Base-by-base conservation (phyloP, 2,797 vertebrate genomes). In the Eulemur mongoz region DNA sequence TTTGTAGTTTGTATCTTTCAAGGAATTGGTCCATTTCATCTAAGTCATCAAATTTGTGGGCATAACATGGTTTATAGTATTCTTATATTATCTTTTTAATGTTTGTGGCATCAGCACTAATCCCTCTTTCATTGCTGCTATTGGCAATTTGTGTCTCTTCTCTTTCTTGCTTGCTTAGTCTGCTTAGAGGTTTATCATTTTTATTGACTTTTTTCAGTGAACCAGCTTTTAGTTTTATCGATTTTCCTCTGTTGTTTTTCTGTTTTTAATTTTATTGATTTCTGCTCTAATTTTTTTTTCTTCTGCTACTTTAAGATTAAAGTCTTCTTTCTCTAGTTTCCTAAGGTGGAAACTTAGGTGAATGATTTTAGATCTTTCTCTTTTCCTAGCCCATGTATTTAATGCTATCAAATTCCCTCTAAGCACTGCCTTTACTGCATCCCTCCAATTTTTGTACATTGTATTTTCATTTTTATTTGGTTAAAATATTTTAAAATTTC, bases 221-320 rank as follows among this genome's bases (percentile, higher is more conserved):
- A 81, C 1, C 14, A 86, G 7, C 7, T 83, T 92, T 78, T 81
- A 40, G 61, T 84, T 85, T 92, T 78, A 89, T 35, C 89, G 67
- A 76, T 79, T 95, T 89, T 92, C 81, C 38, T 91, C 20, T 20
- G 5, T 20, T 92, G 11, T 78, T 90, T 72, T 59, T 43, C 43
- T 76, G 17, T 73, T 79, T 92, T 84, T 20, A 89, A 88, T 50
- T 72, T 94, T 3, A 89, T 59, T 88, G 32, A 59, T 87, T 96
- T 85, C 32, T 94, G 32, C 32, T 82, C 32, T 79, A 27, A 50
- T 59, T 59, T 85, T 96, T 96, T 88, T 52, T 88, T 52, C 14
- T 81, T 73, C 48, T 89, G 9, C 23, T 85, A 4, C 12, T 91
- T 85, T 91, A 83, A 30, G 35, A 73, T 78, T 59, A 45, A 63